A percentile compares a stretch with the other conserved stretches of the same genome.
These are phyloP conservation scores for Parochlus steinenii DNA, from an alignment of 2,888 invertebrate species.

Conservation along the genomic window DNA sequence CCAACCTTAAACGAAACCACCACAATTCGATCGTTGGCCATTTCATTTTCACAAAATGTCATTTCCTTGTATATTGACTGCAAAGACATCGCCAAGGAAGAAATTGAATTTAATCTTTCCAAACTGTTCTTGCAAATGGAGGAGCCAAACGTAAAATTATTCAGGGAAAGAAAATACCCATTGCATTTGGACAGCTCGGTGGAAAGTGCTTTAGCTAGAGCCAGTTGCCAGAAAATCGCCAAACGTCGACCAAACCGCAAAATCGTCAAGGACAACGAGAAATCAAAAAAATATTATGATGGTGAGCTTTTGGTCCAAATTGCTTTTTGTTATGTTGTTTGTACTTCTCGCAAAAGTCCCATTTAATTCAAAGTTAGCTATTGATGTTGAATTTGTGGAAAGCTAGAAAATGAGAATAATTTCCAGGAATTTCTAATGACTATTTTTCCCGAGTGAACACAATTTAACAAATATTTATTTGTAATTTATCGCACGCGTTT, in stretches of 20 bases:
- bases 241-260: constrained; percentile 10
- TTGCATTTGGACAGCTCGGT: constrained; percentile 28
- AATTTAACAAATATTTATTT: too few species aligned
- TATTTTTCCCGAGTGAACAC: too few species aligned
- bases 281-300: constrained; percentile 7
- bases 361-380: too few species aligned
- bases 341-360: too few species aligned
- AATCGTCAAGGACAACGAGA: constrained; percentile 9
- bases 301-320: constrained; percentile 7
- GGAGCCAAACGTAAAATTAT: constrained; percentile 30
- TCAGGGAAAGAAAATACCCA: constrained; percentile 31
- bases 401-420: too few species aligned
- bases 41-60: constrained; percentile 27
- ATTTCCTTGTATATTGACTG: constrained; percentile 28
- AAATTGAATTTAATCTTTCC: constrained; percentile 26
- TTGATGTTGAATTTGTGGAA: too few species aligned
- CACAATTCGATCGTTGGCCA: constrained; percentile 28
- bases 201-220: constrained; percentile 27
- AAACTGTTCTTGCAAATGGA: constrained; percentile 31
- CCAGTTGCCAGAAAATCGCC: constrained; percentile 28
- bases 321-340: too few species aligned
- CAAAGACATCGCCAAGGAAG: constrained; percentile 26
- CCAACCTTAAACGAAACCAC: constrained; percentile 29
- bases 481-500: too few species aligned
- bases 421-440: too few species aligned